Evolutionary conservation across 92 coral and sea anemone genomes (phyloP).

Genomic region (Zoanthus gigantus): DNA sequence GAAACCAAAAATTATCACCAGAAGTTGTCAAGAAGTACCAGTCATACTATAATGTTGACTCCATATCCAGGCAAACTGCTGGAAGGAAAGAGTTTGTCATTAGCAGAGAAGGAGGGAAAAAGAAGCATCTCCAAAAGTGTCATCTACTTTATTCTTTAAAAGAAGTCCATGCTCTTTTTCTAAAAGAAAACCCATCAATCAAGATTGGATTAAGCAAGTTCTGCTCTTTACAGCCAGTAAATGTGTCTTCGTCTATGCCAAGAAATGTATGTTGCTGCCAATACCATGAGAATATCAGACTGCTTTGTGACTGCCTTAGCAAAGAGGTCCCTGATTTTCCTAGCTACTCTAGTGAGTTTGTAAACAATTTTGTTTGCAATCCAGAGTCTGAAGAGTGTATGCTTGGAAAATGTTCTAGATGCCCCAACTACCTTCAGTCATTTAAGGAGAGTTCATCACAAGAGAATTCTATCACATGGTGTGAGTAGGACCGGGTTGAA

Average conservation of each 20-base stretch:
- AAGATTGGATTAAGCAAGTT: too few relatives aligned
- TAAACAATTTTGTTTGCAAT: neutral
- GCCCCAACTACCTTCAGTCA: conserved; percentile 46
- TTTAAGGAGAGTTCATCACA: conserved; percentile 20
- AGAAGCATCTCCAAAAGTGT: too few relatives aligned
- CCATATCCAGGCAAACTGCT: too few relatives aligned
- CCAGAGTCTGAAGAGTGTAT: neutral
- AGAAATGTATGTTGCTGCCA: neutral
- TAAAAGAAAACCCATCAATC: too few relatives aligned
- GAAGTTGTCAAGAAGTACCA: too few relatives aligned
- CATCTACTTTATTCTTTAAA: too few relatives aligned
- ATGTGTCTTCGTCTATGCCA: neutral
- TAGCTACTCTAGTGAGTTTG: neutral
- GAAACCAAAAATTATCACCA: too few relatives aligned
- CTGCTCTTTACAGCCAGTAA: too few relatives aligned
- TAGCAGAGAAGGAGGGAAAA: too few relatives aligned
- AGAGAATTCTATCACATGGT: conserved; percentile 45
- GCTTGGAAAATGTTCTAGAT: neutral
- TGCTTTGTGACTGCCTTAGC: conserved; percentile 1
- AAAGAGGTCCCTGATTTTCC: neutral
- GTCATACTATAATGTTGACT: too few relatives aligned
- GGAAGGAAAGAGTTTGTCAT: too few relatives aligned
- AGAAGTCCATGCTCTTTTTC: too few relatives aligned
- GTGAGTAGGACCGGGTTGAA: conserved; percentile 64
- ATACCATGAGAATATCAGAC: neutral